Percentiles rank a stretch among this genome's conserved stretches.
These are phyloP conservation scores for Poecilia wingei DNA, from an alignment of 2,797 vertebrate genomes.

Conservation along the genomic window DNA sequence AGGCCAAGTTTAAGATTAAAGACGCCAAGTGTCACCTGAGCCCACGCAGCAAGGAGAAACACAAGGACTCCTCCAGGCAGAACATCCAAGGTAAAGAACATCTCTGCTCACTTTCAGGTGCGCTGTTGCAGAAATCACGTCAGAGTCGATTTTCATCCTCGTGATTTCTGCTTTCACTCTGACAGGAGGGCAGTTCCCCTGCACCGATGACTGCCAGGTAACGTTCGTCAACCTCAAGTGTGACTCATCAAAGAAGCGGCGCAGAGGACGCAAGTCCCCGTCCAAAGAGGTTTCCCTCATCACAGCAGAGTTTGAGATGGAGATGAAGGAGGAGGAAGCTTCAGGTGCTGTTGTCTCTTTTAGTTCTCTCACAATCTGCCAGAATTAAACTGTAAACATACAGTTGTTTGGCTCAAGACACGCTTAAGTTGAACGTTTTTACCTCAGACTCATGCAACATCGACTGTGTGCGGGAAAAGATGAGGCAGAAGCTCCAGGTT, in stretches of 20 bases:
- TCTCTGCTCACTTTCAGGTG: background rate
- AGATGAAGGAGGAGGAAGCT: slow-evolving; percentile 89
- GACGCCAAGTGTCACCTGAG: slow-evolving; percentile 93
- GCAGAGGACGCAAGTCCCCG: slow-evolving; percentile 91
- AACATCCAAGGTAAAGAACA: slow-evolving; percentile 81
- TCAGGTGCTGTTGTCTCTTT: slow-evolving; percentile 82
- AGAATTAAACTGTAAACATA: background rate
- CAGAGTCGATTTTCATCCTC: background rate
- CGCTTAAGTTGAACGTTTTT: background rate
- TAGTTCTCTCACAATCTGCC: background rate
- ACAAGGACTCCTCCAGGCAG: slow-evolving; percentile 82
- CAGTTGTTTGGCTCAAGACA: no score
- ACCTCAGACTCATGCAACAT: slow-evolving; percentile 86
- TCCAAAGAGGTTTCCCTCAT: slow-evolving; percentile 94
- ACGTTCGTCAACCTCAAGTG: slow-evolving; percentile 95
- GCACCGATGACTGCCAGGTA: slow-evolving; percentile 90
- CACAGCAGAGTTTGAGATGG: slow-evolving; percentile 94
- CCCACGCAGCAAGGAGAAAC: slow-evolving; percentile 88
- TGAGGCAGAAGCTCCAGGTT: slow-evolving; percentile 90
- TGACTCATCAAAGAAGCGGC: slow-evolving; percentile 93
- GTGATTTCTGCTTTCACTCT: slow-evolving; percentile 34
- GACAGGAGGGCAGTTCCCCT: slow-evolving; percentile 83
- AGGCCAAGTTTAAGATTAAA: slow-evolving; percentile 94
- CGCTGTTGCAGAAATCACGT: background rate
- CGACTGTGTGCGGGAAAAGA: slow-evolving; percentile 88